Evolutionary conservation across 2,113 vertebrate species (phyloP), one percentile per base, ranked within the genome.

Genomic region (Lichenostomus cassidix): DNA sequence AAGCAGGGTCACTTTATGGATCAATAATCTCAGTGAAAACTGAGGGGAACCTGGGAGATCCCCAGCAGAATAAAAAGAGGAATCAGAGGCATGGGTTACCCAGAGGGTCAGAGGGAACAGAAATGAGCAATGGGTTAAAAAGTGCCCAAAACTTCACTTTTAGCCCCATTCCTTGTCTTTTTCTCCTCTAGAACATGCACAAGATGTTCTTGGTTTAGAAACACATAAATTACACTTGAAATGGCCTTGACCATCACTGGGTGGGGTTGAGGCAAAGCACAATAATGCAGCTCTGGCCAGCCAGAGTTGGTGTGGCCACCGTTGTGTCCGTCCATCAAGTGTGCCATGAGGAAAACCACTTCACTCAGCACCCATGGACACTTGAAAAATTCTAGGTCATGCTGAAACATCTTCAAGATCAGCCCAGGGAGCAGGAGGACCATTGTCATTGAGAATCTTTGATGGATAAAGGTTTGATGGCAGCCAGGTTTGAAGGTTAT

Each of bases 111-210:
- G 67, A 79, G 24, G 19, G 35, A 87, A 37, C 5, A 52, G 37
- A 70, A 70, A 42, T 7, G 6, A 12, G 7, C 3, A 62, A 9
- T 1, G 3, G 22, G 11, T 55, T 28, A 70, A 31, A 29, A 1
- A 2, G 0, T 15, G 18, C 9, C 21, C 35, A n/a, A 62, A 39
- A 1, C 18, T 16, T 83, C n/a, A 44, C 1, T 29, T 63, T 12
- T 42, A 53, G 4, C 25, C 15, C 10, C 12, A 16, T 82, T 84
- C n/a, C n/a, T 47, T 37, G 9, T 46, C 39, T 39, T 53, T 62
- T 46, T 42, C 25, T 70, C 20, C 13, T 17, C 29, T 8, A n/a
- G 12, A 24, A 20, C 3, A n/a, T 11, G 27, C 15, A 31, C 11
- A 60, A 21, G 7, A 39, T 22, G 2, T 37, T 79, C 11, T 31